Percentiles rank a stretch among this genome's conserved stretches.
Conservation (phyloP, 2,797 vertebrate genomes). For the Calcarius lapponicus region DNA sequence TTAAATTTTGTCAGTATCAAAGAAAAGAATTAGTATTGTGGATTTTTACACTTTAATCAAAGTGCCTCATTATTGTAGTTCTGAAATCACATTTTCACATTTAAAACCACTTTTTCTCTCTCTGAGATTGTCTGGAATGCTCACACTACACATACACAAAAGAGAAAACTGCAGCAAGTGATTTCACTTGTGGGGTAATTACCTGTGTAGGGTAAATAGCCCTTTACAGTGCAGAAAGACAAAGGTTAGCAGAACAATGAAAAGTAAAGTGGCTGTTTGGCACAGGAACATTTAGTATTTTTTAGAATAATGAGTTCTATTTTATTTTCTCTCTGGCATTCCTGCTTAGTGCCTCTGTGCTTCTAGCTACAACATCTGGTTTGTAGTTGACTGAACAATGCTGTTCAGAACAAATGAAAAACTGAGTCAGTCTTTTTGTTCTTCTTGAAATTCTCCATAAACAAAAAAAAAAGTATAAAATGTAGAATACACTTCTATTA, state of each 20-base stretch:
- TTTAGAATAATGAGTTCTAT: constrained; percentile 9
- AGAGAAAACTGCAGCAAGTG: constrained; percentile 21
- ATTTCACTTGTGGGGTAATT: constrained; percentile 36
- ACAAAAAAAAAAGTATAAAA: not conserved
- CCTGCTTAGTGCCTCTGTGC: not conserved
- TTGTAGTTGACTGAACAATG: constrained; percentile 11
- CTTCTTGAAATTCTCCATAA: not conserved
- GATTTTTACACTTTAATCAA: not conserved
- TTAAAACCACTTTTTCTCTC: not conserved
- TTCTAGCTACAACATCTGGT: constrained; percentile 28
- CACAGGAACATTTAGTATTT: not conserved
- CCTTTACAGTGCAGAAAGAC: not conserved
- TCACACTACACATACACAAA: not conserved
- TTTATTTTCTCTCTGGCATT: constrained; percentile 17
- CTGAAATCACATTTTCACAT: constrained; percentile 30
- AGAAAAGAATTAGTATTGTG: not conserved
- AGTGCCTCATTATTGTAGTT: not conserved
- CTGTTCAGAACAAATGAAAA: not conserved
- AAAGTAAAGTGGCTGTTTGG: constrained; percentile 3
- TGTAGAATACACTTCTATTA: not conserved
- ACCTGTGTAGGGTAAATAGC: constrained; percentile 14
- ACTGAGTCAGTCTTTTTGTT: not conserved
- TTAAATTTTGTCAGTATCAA: not conserved
- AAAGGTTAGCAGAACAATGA: constrained; percentile 10
- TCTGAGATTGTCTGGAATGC: not conserved